Evolutionary conservation across 2,797 vertebrate genomes (phyloP), one percentile per base, ranked within the genome.

Genomic region (Mallotus villosus): DNA sequence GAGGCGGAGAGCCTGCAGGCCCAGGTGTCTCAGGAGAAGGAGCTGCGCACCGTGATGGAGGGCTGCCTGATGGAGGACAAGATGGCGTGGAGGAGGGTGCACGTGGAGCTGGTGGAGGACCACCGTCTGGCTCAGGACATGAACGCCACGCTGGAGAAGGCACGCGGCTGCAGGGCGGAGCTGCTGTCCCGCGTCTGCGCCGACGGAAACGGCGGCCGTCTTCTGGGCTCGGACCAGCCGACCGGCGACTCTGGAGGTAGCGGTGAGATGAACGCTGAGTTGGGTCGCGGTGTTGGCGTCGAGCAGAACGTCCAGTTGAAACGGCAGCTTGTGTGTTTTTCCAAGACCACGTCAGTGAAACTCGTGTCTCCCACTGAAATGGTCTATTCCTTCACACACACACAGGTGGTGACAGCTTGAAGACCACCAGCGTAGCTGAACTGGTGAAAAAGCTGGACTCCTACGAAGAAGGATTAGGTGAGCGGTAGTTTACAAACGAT

Each of bases 41-140:
- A 97, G 87, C 91, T 99, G 74, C 94, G 98, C 3, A 93, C 96
- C 0, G 96, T 99, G 87, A 97, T 97, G 72, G 97, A 99, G 88
- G 94, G 94, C 80, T 98, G 97, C 75, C 92, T 99, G 71, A 97
- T 99, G 93, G 98, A 99, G 86, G 93, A 96, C 82, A 97, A 98
- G 53, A 91, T 95, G 82, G 91, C 91, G 2, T 96, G 94, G 91
- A 94, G 93, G 81, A 85, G 89, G 1, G 79, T 94, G 55, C 94
- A 94, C 1, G 19, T 73, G 0, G 94, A 95, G 86, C 91, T 99
- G 72, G 92, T 90, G 74, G 94, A 96, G 75, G 91, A 87, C 41
- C 91, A 94, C 76, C 86, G 89, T 25, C 79, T 94, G 61, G 84
- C 93, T 27, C 91, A 86, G 75, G 89, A 94, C 0, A 91, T 94